Conservation (phyloP, 2,113 vertebrate species). For the Amblyornis subalaris region DNA sequence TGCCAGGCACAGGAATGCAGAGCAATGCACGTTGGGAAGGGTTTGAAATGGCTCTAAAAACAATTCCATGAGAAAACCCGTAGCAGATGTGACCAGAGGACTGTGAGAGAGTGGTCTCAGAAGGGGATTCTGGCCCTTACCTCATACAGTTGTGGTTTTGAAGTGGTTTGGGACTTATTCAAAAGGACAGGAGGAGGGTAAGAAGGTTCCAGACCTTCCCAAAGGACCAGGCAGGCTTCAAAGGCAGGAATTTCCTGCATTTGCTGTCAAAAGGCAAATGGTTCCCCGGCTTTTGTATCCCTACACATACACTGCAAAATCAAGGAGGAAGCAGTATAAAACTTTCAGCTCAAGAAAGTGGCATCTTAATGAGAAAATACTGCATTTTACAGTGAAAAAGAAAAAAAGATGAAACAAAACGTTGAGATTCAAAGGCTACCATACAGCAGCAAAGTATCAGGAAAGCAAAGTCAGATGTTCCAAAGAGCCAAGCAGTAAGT, state of each 20-base stretch:
- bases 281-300: neutral
- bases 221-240: neutral
- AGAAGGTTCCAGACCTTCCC: neutral
- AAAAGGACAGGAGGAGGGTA: neutral
- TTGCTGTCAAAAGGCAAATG: neutral
- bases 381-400: neutral
- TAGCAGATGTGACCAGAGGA: rapidly evolving
- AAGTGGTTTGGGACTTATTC: neutral
- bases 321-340: neutral
- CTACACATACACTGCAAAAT: neutral
- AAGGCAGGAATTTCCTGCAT: neutral
- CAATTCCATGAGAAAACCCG: neutral
- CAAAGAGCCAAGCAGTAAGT: neutral
- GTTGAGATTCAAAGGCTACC: neutral
- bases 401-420: neutral
- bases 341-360: neutral
- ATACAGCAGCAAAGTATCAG: neutral
- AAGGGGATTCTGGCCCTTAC: neutral
- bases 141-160: rapidly evolving
- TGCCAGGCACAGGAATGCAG: neutral
- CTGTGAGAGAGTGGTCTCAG: neutral
- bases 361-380: neutral
- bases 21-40: rapidly evolving
- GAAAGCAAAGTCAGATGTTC: neutral
- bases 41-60: neutral